Evolutionary conservation across 2,888 invertebrate species (phyloP), one percentile per base, ranked within the genome.

Genomic region (Pandemis cinnamomeana): DNA sequence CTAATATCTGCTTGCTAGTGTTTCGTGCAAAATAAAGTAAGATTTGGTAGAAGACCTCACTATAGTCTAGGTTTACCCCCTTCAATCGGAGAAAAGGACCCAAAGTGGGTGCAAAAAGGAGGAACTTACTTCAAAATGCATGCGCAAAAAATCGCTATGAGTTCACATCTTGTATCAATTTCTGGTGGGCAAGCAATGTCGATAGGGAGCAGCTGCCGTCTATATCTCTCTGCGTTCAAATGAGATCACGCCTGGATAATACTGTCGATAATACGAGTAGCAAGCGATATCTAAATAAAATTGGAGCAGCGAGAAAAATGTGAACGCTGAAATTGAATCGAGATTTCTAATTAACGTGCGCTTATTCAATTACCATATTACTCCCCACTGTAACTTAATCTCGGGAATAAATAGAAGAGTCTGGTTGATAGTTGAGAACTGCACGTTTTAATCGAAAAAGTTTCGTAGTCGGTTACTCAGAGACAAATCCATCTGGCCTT

Each of bases 201-300:
- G 73, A 83, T 82, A 81, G 81, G 79, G 72, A 75, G 72, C 86
- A 86, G 81, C 84, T 86, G 86, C 75, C 68, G 80, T 76, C 78
- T 77, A 80, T 75, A 75, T 79, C 77, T 75, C 72, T 75, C 46
- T 78, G 71, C 76, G 72, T 78, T 78, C 76, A 82, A 83, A 85
- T 84, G 82, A 81, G 82, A 84, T 85, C 84, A 83, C 81, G 80
- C 80, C 77, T 77, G 82, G 77, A 80, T 82, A 78, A 81, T 82
- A 83, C 67, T 36, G 53, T 55, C 61, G 55, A 62, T 72, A 72
- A 60, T 27, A 67, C 68, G 64, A 15, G 64, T 67, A 48, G 71
- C n/a, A 66, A 66, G 51, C 63, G 68, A 61, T 69, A 71, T 71
- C 20, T 71, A 51, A 55, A 72, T 46, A 53, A 60, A 51, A 66